These are phyloP conservation scores for Drosophila bifasciata DNA, from an alignment of 1,140 invertebrate genomes.

Conservation along the genomic window DNA sequence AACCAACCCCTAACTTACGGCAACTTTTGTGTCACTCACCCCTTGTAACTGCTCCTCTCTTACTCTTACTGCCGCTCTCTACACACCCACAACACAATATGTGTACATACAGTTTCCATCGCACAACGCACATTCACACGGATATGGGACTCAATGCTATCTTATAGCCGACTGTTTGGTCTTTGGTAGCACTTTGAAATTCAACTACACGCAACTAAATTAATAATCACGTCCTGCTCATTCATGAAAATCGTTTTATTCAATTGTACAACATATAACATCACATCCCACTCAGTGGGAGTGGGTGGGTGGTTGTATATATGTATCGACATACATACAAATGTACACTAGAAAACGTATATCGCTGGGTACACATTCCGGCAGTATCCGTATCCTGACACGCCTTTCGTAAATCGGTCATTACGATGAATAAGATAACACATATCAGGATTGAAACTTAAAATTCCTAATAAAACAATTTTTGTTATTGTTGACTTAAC, in stretches of 20 bases:
- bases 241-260: not conserved
- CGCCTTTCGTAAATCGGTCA: conserved; percentile 1
- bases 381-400: conserved; percentile 8
- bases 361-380: conserved; percentile 26
- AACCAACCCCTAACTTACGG: conserved; percentile 58
- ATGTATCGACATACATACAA: not conserved
- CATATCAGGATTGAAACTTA: not conserved
- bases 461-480: not conserved
- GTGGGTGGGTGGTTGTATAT: not conserved
- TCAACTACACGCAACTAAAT: too few species aligned
- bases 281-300: conserved; percentile 2
- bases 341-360: conserved; percentile 18
- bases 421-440: not conserved
- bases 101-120: not conserved
- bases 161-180: too few species aligned
- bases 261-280: not conserved
- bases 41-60: conserved; percentile 41
- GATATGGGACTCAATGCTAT: not conserved
- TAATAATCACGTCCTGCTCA: too few species aligned
- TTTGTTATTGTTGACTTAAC: conserved; percentile 9
- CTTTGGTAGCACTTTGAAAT: too few species aligned
- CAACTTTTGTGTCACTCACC: conserved; percentile 62
- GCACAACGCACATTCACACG: not conserved
- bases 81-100: conserved; percentile 5
- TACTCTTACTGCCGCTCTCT: conserved; percentile 13